Percentiles rank a stretch among this genome's conserved stretches.
Evolutionary conservation across 1,140 invertebrate species (phyloP).

Genomic region (Belonocnema kinseyi): DNA sequence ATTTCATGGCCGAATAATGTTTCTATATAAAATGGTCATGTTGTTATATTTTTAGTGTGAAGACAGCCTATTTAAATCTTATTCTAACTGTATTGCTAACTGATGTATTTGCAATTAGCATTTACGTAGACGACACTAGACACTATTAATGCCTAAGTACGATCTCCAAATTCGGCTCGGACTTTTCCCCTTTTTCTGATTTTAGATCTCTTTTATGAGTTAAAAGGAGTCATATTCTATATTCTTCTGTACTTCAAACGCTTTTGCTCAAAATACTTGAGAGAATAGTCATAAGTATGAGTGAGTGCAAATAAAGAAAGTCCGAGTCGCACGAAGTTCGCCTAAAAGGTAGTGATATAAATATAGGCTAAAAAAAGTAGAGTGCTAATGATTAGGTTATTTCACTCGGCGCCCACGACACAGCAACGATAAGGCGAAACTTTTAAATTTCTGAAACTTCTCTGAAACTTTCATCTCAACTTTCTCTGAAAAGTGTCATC

Average conservation of each 20-base stretch:
- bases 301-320: constrained; percentile 33
- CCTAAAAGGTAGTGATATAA: constrained; percentile 71
- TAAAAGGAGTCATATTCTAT: neutral
- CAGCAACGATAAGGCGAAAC: constrained; percentile 46
- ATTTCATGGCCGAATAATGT: neutral
- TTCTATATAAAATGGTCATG: neutral
- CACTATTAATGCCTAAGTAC: constrained; percentile 61
- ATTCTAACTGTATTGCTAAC: constrained; percentile 73
- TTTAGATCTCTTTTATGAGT: neutral
- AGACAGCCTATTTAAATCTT: constrained; percentile 50
- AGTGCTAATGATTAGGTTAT: constrained; percentile 51
- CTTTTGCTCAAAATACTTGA: constrained; percentile 20
- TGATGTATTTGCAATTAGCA: constrained; percentile 70
- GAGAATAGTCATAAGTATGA: constrained; percentile 2
- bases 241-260: neutral
- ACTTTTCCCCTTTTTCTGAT: constrained; percentile 33
- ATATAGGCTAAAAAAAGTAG: constrained; percentile 48
- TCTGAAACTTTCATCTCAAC: too few species aligned
- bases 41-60: neutral
- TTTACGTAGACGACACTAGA: constrained; percentile 67
- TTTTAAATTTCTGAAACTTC: neutral
- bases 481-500: too few species aligned
- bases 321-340: constrained; percentile 57
- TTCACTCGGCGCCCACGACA: constrained; percentile 61
- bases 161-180: constrained; percentile 46